A percentile compares a stretch with the other conserved stretches of the same genome.
phyloP scores from a whole-genome alignment of 2,113 vertebrate species.

The Eretmochelys imbricata region DNA sequence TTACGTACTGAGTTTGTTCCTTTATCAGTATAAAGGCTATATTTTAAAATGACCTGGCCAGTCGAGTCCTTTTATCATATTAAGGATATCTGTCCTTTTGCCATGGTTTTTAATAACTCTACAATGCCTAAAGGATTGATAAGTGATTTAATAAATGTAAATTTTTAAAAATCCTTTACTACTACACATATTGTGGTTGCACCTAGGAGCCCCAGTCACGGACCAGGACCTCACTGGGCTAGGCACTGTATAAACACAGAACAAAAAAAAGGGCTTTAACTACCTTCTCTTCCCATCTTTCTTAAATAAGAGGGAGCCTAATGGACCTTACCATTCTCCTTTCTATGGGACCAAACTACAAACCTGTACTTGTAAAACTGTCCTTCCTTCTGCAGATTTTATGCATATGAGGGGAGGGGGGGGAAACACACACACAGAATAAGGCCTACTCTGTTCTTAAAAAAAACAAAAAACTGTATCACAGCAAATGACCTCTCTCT shows the following conservation, averaged over 20 bases:
- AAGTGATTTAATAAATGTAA: neutral
- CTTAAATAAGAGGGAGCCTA: neutral
- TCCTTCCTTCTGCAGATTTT: neutral
- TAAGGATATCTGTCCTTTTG: neutral
- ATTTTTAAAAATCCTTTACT: neutral
- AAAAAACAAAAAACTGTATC: conserved; percentile 43
- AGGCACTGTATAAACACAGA: neutral
- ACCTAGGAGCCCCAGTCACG: neutral
- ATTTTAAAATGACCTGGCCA: neutral
- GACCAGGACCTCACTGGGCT: neutral
- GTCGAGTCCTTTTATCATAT: neutral
- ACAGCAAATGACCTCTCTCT: conserved; percentile 16
- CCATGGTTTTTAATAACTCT: neutral
- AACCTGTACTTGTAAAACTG: neutral
- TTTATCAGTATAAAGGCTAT: neutral
- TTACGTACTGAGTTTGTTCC: neutral
- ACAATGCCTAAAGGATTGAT: neutral
- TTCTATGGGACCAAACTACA: neutral
- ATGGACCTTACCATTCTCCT: neutral
- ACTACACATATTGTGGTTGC: neutral
- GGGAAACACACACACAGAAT: neutral
- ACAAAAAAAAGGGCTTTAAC: neutral
- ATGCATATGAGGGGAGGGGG: neutral
- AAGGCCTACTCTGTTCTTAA: neutral
- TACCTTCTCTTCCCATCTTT: neutral